These are phyloP conservation scores for Aythya fuligula DNA, from an alignment of 2,797 vertebrate genomes.

Conservation along the genomic window DNA sequence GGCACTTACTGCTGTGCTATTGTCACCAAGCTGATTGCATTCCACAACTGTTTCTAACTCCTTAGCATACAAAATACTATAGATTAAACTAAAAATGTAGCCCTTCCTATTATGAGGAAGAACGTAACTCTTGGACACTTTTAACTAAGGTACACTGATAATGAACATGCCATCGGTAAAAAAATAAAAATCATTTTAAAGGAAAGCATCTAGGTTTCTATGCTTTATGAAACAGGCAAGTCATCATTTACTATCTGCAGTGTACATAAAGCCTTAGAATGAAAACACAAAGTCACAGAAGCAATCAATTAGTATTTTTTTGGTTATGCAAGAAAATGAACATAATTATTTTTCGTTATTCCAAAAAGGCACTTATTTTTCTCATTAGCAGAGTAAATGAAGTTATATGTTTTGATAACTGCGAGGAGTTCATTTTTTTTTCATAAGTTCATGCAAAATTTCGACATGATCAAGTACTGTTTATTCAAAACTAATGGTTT, in stretches of 20 bases:
- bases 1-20: not conserved
- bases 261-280: not conserved
- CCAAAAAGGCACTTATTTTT: constrained; percentile 20
- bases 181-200: not conserved
- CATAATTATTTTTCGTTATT: constrained; percentile 22
- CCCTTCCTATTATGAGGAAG: not conserved
- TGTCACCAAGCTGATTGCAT: not conserved
- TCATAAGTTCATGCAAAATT: not conserved
- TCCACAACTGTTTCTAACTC: constrained; percentile 25
- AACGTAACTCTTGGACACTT: constrained; percentile 28
- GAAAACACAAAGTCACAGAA: not conserved
- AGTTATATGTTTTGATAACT: constrained; percentile 11
- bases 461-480: constrained; percentile 6
- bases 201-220: not conserved
- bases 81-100: not conserved
- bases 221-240: not conserved
- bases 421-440: constrained; percentile 7
- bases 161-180: not conserved
- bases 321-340: not conserved
- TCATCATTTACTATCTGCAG: not conserved
- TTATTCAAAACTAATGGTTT: constrained; percentile 49
- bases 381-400: constrained; percentile 36
- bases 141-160: not conserved
- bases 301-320: constrained; percentile 28
- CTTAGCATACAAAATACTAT: not conserved